Evolutionary conservation across 1,140 invertebrate species (phyloP), one percentile per base, ranked within the genome.

Genomic region (Drosophila gunungcola): DNA sequence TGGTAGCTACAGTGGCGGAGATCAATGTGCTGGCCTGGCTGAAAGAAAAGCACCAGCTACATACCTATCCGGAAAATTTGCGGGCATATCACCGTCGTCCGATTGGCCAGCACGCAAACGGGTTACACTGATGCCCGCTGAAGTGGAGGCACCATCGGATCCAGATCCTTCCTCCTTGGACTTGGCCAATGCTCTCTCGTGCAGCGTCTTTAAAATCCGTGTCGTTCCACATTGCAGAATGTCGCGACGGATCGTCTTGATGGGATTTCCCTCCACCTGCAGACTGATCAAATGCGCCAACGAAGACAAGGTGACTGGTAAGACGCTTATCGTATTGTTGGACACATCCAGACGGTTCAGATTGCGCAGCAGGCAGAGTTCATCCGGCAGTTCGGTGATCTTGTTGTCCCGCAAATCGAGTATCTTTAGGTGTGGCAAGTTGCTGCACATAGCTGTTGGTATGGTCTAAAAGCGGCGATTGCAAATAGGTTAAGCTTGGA

Each of bases 211-310:
- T 76, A 98, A 94, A 77, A 98, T 95, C 60, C 96, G 94, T 39
- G 94, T 93, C 1, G 97, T 98, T 6, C 97, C 97, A 60, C 96
- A 95, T 91, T 95, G 94, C 43, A 97, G 93, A 45, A 97, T 95
- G 90, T 97, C 97, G 51, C 95, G 93, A 54, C 97, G 93, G 39
- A 97, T 94, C 25, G 95, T 95, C 79, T 95, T 94, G 69, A 98
- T 93, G 73, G 96, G 96, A 93, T 98, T 98, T 1, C 97, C 98
- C 53, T 98, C 96, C 43, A 98, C 93, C 64, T 95, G 95, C 42
- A 98, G 94, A 58, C 95, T 96, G 77, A 97, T 97, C 41, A 98
- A 92, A 91, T 97, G 96, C 1, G 96, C 95, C 73, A 98, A 93
- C 7, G 96, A 92, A 2, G 96, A 95, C 21, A 98, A 85, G 32